A percentile compares a stretch with the other conserved stretches of the same genome.
These are phyloP conservation scores for Conchocele bisecta DNA, from an alignment of 2,888 invertebrate genomes.

Conservation along the genomic window DNA sequence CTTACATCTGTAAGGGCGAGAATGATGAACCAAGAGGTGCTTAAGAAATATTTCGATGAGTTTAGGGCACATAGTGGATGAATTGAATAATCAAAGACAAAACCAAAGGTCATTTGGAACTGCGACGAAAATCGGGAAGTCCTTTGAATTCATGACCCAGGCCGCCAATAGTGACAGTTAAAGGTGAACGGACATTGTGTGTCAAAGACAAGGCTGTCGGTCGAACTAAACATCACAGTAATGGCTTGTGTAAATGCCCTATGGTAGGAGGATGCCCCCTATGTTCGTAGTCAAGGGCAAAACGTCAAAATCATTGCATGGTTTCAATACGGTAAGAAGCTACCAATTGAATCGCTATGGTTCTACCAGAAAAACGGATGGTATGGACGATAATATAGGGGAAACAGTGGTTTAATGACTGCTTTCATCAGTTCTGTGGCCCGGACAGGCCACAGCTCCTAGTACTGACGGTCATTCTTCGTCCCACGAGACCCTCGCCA, in stretches of 20 bases:
- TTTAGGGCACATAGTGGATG: not conserved
- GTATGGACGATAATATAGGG: slow-evolving; percentile 60
- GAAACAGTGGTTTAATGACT: slow-evolving; percentile 58
- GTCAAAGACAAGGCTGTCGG: slow-evolving; percentile 16
- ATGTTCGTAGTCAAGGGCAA: slow-evolving; percentile 62
- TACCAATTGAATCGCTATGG: slow-evolving; percentile 52
- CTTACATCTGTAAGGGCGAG: not conserved
- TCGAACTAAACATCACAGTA: slow-evolving; percentile 22
- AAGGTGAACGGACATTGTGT: slow-evolving; percentile 13
- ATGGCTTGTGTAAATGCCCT: slow-evolving; percentile 30
- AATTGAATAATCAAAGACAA: not conserved
- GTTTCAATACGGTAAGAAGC: slow-evolving; percentile 46
- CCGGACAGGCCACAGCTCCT: slow-evolving; percentile 60
- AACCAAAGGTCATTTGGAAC: slow-evolving; percentile 17
- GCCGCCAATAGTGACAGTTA: slow-evolving; percentile 9
- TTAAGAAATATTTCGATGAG: slow-evolving; percentile 14
- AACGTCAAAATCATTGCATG: slow-evolving; percentile 43
- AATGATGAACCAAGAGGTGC: slow-evolving; percentile 12
- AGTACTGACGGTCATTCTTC: slow-evolving; percentile 59
- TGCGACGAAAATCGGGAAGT: slow-evolving; percentile 18
- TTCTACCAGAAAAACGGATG: slow-evolving; percentile 58
- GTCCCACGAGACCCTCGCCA: slow-evolving; percentile 56
- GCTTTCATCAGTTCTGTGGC: slow-evolving; percentile 59
- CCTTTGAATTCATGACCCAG: slow-evolving; percentile 19
- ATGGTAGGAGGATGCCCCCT: slow-evolving; percentile 33